Conservation (phyloP, 2,113 vertebrate species). For the Oxyruncus cristatus region DNA sequence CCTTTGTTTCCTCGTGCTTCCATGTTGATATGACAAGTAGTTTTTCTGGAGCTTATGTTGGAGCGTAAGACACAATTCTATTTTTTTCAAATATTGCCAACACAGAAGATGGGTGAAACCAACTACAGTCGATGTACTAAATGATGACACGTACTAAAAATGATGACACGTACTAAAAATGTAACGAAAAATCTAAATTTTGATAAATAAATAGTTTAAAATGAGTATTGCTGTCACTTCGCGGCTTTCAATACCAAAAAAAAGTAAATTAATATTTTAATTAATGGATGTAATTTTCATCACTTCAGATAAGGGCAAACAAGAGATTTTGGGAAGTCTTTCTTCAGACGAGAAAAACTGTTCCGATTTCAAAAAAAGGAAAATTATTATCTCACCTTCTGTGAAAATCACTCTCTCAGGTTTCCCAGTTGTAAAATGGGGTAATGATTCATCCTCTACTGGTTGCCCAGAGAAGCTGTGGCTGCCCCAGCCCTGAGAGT, state of each 20-base stretch:
- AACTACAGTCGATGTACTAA: neutral
- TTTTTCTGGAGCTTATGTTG: neutral
- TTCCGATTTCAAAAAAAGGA: neutral
- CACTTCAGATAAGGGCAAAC: neutral
- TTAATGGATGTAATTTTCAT: neutral
- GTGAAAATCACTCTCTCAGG: neutral
- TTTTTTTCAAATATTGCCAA: neutral
- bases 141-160: too few relatives aligned
- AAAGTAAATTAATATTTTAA: neutral
- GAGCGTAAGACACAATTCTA: neutral
- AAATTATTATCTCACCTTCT: neutral
- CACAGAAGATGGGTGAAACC: neutral
- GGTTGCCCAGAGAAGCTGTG: neutral
- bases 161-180: neutral
- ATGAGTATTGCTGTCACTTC: neutral
- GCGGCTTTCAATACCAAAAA: fast-evolving
- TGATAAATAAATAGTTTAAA: neutral
- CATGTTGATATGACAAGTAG: neutral
- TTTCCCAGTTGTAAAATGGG: neutral
- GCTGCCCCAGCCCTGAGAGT: neutral
- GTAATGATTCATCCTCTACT: neutral
- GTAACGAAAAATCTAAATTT: neutral
- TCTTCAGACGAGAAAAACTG: neutral
- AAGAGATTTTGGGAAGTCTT: neutral
- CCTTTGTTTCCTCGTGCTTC: neutral